Percentiles rank a stretch among this genome's conserved stretches.
Conservation (phyloP, 2,797 vertebrate species). For the Peromyscus aztecus region DNA sequence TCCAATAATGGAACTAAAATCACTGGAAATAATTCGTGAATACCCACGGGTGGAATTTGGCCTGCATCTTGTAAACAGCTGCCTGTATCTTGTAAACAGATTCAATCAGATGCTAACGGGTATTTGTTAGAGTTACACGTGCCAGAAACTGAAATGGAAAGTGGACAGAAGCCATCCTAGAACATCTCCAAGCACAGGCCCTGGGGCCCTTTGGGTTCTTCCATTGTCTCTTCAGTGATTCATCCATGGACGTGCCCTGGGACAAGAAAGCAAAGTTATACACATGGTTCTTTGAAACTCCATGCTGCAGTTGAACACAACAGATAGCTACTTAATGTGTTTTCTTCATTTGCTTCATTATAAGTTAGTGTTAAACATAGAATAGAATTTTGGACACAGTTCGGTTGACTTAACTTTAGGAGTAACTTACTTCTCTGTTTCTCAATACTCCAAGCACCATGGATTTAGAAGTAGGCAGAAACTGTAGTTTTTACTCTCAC, state of each 20-base stretch:
- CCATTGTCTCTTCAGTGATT: background rate
- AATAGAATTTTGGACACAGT: constrained; percentile 40
- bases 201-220: background rate
- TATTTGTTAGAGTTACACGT: constrained; percentile 56
- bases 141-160: constrained; percentile 70
- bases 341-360: constrained; percentile 41
- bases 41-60: constrained; percentile 64
- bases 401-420: constrained; percentile 59
- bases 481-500: constrained; percentile 56
- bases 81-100: constrained; percentile 68
- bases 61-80: constrained; percentile 66
- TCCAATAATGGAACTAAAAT: constrained; percentile 57
- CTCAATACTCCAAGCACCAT: constrained; percentile 8
- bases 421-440: constrained; percentile 48
- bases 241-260: background rate
- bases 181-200: background rate
- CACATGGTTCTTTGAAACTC: background rate
- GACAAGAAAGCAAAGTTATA: background rate
- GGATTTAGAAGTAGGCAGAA: constrained; percentile 44
- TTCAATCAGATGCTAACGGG: constrained; percentile 40
- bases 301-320: constrained; percentile 7
- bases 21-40: constrained; percentile 67
- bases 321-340: constrained; percentile 28
- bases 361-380: constrained; percentile 13
- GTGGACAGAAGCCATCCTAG: constrained; percentile 57